Percentiles rank a stretch among this genome's conserved stretches.
Evolutionary conservation across 2,797 vertebrate species (phyloP).

Genomic region (Phylloscopus collybita): DNA sequence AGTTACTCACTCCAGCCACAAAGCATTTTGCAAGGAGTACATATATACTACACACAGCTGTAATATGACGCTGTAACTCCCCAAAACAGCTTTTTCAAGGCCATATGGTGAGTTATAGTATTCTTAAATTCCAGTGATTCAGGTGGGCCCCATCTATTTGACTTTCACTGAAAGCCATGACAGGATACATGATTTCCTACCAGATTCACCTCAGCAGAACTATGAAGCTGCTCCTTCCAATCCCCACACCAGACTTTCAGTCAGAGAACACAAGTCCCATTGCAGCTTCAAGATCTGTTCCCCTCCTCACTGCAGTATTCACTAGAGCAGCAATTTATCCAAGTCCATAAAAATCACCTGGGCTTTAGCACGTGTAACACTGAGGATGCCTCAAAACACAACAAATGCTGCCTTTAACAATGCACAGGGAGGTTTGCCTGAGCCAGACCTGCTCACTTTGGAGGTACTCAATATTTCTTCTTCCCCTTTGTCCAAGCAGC

Average conservation of each 20-base stretch:
- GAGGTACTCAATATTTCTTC: neutral
- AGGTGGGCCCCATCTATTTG: neutral
- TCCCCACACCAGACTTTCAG: neutral
- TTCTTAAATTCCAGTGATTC: neutral
- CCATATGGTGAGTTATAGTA: neutral
- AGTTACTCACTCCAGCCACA: neutral
- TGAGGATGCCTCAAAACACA: neutral
- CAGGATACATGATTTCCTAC: neutral
- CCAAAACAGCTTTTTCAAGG: neutral
- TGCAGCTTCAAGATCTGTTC: neutral
- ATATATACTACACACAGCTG: neutral
- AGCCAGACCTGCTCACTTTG: neutral
- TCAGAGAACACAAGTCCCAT: neutral
- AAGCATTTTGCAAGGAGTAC: neutral
- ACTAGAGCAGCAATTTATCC: neutral
- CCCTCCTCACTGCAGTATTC: neutral
- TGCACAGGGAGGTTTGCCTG: neutral
- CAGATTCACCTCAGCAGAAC: neutral
- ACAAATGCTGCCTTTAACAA: neutral
- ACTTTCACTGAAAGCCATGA: neutral
- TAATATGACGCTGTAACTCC: neutral
- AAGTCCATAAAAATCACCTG: neutral
- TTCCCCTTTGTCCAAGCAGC: neutral
- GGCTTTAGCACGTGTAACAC: neutral
- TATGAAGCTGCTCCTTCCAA: neutral